A percentile compares a stretch with the other conserved stretches of the same genome.
Evolutionary conservation across 2,888 invertebrate genomes (phyloP).

Genomic region (Hoplodrina blanda): DNA sequence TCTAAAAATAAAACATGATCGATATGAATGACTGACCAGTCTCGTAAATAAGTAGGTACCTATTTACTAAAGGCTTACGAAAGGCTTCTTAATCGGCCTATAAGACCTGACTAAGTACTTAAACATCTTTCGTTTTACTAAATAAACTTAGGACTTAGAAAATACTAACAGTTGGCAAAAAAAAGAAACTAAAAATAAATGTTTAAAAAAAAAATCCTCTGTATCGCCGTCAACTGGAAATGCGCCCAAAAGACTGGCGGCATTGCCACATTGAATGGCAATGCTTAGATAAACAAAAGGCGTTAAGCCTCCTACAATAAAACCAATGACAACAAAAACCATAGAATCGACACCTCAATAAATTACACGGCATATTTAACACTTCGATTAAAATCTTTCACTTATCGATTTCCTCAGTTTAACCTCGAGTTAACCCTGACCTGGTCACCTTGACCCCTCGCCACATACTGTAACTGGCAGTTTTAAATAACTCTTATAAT

Average conservation of each 20-base stretch:
- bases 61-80: no score
- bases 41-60: no score
- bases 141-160: background rate
- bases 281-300: background rate
- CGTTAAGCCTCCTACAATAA: background rate
- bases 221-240: no score
- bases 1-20: no score
- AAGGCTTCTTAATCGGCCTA: no score
- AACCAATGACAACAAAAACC: constrained; percentile 17
- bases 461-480: constrained; percentile 22
- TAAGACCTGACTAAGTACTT: no score
- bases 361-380: constrained; percentile 50
- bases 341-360: constrained; percentile 39
- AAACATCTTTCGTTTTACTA: background rate
- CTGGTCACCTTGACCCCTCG: constrained; percentile 55
- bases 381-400: constrained; percentile 53
- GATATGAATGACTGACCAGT: no score
- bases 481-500: constrained; percentile 36
- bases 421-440: constrained; percentile 58
- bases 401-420: constrained; percentile 57
- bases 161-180: no score
- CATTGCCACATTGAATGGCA: no score
- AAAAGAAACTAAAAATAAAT: no score
- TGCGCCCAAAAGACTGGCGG: no score
- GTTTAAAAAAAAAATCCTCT: no score